Conservation (phyloP, 2,797 vertebrate species). For the Limosa lapponica region DNA sequence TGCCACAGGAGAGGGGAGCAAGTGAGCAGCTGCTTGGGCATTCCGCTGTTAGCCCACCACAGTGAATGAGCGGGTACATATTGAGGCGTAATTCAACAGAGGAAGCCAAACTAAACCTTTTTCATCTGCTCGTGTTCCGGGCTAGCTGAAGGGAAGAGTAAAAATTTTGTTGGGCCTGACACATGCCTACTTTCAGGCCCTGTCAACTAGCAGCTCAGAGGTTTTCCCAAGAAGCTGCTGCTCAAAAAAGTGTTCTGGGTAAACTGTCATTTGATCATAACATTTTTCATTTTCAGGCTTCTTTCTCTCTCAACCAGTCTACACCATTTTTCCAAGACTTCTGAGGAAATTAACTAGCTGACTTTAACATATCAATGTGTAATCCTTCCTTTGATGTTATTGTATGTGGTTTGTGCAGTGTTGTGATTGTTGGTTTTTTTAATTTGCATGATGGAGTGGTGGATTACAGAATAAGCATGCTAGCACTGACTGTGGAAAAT, state of each 20-base stretch:
- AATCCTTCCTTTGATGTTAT: background rate
- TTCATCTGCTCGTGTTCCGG: background rate
- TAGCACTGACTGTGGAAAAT: background rate
- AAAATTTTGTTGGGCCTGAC: background rate
- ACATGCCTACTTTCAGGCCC: background rate
- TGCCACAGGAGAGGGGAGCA: rapidly evolving
- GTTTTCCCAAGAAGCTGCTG: background rate
- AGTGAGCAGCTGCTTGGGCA: rapidly evolving
- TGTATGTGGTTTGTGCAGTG: background rate
- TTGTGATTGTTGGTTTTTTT: background rate
- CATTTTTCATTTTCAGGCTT: background rate
- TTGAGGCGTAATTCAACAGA: background rate
- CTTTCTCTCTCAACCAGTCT: background rate
- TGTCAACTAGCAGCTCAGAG: background rate
- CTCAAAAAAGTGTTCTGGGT: background rate
- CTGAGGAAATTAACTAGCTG: background rate
- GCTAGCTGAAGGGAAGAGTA: background rate
- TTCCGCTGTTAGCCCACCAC: background rate
- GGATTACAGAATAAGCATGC: rapidly evolving
- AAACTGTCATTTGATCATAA: background rate
- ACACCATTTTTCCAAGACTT: background rate
- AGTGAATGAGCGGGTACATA: background rate
- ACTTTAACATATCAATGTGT: background rate
- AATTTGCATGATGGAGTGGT: background rate
- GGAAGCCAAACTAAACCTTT: background rate